These are phyloP conservation scores for Dromococcyx pavoninus DNA, from an alignment of 2,797 vertebrate species.

Conservation along the genomic window DNA sequence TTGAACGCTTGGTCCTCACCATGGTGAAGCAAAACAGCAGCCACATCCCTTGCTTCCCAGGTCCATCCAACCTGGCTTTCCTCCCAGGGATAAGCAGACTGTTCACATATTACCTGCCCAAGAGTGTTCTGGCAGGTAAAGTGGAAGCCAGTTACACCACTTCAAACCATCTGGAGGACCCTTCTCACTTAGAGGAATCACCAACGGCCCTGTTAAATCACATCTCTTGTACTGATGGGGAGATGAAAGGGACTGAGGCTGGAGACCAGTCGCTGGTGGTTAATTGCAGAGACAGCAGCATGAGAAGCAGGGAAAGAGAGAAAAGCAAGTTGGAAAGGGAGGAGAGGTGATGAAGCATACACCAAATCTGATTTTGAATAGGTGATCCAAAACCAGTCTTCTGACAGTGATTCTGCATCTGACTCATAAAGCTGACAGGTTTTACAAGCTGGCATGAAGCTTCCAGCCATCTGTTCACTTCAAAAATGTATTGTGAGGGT, in stretches of 20 bases:
- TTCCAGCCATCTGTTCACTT: background rate
- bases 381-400: background rate
- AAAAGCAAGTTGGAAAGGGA: background rate
- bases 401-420: background rate
- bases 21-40: background rate
- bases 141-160: background rate
- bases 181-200: background rate
- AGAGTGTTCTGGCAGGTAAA: background rate
- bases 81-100: background rate
- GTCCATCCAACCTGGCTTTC: background rate
- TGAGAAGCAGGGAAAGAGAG: background rate
- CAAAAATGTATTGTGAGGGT: background rate
- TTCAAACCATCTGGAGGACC: background rate
- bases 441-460: background rate
- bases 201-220: background rate
- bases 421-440: background rate
- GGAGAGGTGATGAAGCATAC: background rate
- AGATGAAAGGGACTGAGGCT: background rate
- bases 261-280: background rate
- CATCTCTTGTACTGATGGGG: background rate
- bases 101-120: accelerated
- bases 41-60: background rate
- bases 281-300: background rate
- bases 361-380: background rate
- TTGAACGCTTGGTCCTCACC: background rate